Evolutionary conservation across 1,140 invertebrate genomes (phyloP).

Genomic region (Dreissena polymorpha): DNA sequence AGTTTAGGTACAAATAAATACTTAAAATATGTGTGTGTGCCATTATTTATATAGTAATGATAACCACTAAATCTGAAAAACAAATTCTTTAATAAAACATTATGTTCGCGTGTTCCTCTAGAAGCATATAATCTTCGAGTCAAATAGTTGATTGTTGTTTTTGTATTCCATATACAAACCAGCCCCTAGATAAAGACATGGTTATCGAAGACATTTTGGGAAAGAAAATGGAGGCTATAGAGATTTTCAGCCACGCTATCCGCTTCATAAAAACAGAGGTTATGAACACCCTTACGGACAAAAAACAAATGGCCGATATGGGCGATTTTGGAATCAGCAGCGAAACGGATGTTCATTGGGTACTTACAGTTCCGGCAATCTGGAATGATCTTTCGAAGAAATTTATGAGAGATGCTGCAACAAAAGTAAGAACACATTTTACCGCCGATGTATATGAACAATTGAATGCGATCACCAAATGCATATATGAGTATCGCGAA

Average conservation of each 20-base stretch:
- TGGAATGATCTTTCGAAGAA: slow-evolving; percentile 43
- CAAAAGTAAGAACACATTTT: slow-evolving; percentile 17
- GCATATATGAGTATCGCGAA: no score
- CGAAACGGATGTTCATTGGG: slow-evolving; percentile 38
- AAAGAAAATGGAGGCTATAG: slow-evolving; percentile 35
- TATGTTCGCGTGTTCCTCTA: no score
- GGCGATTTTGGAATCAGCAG: neutral
- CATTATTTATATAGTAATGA: no score
- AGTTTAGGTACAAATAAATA: no score
- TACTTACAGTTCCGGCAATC: slow-evolving; percentile 43
- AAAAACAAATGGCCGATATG: neutral
- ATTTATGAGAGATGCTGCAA: slow-evolving; percentile 50
- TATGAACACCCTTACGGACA: neutral
- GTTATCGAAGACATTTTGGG: slow-evolving; percentile 36
- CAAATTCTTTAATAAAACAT: no score
- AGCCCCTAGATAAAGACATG: neutral
- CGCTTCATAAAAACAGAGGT: slow-evolving; percentile 15
- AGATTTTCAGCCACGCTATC: slow-evolving; percentile 23
- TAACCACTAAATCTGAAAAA: no score
- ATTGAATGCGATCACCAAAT: neutral
- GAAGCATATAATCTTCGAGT: no score
- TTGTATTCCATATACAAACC: neutral
- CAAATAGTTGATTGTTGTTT: no score
- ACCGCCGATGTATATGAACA: neutral
- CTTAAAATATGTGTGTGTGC: no score